These are phyloP conservation scores for Bettongia penicillata DNA, from an alignment of 2,113 vertebrate species.

Conservation along the genomic window DNA sequence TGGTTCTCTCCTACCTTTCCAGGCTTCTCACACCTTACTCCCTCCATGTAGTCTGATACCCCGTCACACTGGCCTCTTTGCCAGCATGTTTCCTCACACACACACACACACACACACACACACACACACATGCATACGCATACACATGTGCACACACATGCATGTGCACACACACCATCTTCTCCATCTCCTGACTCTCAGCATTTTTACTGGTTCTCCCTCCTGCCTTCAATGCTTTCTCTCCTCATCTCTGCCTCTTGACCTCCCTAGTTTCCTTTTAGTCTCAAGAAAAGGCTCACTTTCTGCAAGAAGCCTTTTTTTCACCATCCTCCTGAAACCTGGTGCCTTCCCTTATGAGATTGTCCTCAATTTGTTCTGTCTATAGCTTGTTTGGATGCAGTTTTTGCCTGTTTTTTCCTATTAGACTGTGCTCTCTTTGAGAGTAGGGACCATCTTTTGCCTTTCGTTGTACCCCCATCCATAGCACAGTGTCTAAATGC, in stretches of 20 bases:
- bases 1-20: background rate
- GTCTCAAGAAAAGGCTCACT: background rate
- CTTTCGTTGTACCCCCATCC: no score
- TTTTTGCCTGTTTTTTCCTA: background rate
- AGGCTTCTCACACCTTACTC: background rate
- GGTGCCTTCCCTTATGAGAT: background rate
- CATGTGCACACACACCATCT: no score
- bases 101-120: no score
- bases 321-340: background rate
- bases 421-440: background rate
- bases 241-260: background rate
- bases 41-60: background rate
- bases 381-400: background rate
- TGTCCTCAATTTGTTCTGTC: background rate
- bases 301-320: background rate
- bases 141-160: no score
- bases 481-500: background rate
- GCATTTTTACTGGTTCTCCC: background rate
- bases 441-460: background rate
- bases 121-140: no score
- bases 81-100: accelerated
- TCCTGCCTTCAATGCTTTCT: background rate
- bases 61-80: background rate
- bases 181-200: background rate
- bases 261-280: background rate